Percentiles rank a stretch among this genome's conserved stretches.
Conservation (phyloP, 2,888 invertebrate species). For the Lasius fuliginosus region DNA sequence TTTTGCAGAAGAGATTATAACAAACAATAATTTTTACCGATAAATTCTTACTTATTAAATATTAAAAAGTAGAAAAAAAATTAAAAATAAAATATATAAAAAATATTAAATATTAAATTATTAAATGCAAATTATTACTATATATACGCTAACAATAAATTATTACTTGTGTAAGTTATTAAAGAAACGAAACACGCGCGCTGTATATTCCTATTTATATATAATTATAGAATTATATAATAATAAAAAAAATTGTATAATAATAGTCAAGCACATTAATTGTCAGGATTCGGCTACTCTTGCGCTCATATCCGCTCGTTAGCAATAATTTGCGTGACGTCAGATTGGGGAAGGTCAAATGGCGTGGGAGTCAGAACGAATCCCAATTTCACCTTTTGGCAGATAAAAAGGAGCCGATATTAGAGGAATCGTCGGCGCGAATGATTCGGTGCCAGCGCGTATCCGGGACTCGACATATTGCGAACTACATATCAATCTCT, state of each 20-base stretch:
- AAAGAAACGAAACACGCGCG: neutral
- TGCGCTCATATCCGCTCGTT: constrained; percentile 21
- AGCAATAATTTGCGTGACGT: constrained; percentile 43
- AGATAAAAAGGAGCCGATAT: constrained; percentile 56
- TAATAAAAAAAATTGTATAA: neutral
- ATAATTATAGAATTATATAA: too few relatives aligned
- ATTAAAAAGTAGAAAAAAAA: too few relatives aligned
- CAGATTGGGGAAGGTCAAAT: constrained; percentile 52
- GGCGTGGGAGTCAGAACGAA: constrained; percentile 62
- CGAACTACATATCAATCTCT: constrained; percentile 60
- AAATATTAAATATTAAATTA: neutral
- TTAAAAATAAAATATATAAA: too few relatives aligned
- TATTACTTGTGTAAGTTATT: neutral
- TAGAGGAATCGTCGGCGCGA: constrained; percentile 60
- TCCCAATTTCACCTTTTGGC: constrained; percentile 46
- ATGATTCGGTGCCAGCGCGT: constrained; percentile 72
- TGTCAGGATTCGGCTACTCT: constrained; percentile 6
- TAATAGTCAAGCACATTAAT: neutral
- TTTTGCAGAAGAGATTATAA: neutral
- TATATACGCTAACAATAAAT: neutral
- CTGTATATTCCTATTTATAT: too few relatives aligned
- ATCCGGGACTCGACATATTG: constrained; percentile 48
- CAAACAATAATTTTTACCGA: neutral
- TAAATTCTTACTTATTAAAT: neutral
- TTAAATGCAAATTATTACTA: neutral